Conservation (phyloP, 2,888 invertebrate genomes). For the Acrobasis repandana region DNA sequence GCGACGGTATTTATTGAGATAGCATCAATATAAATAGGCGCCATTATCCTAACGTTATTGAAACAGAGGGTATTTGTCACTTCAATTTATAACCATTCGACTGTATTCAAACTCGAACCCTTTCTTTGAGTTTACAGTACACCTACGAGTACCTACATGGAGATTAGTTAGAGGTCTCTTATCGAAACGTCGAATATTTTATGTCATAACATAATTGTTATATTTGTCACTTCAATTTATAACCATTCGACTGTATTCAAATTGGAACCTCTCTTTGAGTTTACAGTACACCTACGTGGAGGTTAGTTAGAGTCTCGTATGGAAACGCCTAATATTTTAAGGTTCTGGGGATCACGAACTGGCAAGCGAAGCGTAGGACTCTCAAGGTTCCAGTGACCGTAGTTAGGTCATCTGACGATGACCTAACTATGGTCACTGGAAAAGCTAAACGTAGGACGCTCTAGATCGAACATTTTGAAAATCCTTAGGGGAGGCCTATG, state of each 20-base stretch:
- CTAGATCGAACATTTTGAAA: too few relatives aligned
- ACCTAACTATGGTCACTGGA: too few relatives aligned
- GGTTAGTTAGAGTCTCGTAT: neutral
- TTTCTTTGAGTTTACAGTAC: constrained; percentile 2
- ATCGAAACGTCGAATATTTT: neutral
- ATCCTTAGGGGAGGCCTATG: too few relatives aligned
- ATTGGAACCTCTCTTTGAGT: neutral
- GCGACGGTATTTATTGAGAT: constrained; percentile 3
- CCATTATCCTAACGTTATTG: constrained; percentile 1
- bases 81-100: neutral
- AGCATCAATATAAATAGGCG: constrained; percentile 6
- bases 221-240: constrained; percentile 9
- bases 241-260: constrained; percentile 1
- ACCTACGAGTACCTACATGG: constrained; percentile 9
- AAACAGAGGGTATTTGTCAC: constrained; percentile 14
- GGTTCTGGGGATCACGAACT: too few relatives aligned
- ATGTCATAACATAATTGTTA: neutral
- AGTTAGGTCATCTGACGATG: too few relatives aligned
- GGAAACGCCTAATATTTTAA: neutral
- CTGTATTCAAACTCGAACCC: constrained; percentile 5
- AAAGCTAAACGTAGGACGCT: too few relatives aligned
- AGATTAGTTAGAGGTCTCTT: neutral
- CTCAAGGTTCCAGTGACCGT: too few relatives aligned
- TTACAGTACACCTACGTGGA: constrained; percentile 6
- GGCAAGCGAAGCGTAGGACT: too few relatives aligned